Conservation (phyloP, 2,797 vertebrate genomes). For the Chiropotes sagulatus region DNA sequence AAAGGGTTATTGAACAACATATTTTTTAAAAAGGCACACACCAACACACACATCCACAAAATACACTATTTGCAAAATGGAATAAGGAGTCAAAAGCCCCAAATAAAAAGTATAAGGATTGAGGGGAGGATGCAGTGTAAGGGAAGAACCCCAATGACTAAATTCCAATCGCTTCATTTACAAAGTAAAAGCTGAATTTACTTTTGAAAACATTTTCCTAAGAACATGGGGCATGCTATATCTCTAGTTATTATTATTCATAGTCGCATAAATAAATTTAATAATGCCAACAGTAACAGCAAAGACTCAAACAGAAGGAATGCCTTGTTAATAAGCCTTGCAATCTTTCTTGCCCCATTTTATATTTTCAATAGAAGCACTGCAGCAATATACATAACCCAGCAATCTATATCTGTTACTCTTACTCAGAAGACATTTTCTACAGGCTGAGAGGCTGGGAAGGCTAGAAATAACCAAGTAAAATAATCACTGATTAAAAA, state of each 20-base stretch:
- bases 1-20: constrained; percentile 30
- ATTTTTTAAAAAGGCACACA: constrained; percentile 41
- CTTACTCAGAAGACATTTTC: neutral
- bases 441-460: neutral
- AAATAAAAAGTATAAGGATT: neutral
- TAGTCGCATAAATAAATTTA: neutral
- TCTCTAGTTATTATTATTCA: neutral
- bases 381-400: neutral
- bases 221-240: neutral
- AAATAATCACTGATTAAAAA: neutral
- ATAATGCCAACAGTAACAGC: neutral
- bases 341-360: neutral
- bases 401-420: neutral
- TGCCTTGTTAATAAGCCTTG: neutral
- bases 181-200: constrained; percentile 2
- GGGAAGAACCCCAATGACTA: neutral
- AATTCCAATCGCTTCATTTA: neutral
- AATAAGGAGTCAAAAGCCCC: neutral
- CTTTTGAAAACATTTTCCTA: constrained; percentile 9
- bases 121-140: neutral
- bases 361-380: neutral
- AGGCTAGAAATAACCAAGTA: neutral
- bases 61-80: neutral
- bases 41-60: constrained; percentile 54
- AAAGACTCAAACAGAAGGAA: neutral